Evolutionary conservation across 2,797 vertebrate species (phyloP), one percentile per base, ranked within the genome.

Genomic region (Dendrocincla tyrannina): DNA sequence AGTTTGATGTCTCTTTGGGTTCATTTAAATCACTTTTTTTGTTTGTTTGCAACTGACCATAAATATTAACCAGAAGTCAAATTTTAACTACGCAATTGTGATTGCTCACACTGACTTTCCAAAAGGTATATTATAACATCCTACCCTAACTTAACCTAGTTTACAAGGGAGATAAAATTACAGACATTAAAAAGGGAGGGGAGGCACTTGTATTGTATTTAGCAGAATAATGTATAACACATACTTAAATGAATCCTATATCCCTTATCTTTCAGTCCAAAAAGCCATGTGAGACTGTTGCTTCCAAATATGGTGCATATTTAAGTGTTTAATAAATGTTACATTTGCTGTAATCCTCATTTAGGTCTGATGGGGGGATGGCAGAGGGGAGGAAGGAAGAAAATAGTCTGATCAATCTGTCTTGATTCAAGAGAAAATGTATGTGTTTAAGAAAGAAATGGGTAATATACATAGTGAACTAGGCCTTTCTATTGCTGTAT

Each of bases 311-410:
- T 13, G 10, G 20, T 41, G n/a, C 39, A n/a, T 39, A 41, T 13
- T 5, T 32, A 50, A 41, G 15, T 69, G 32, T 46, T 35, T 27
- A 69, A 23, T 30, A 60, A 4, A 17, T 52, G 11, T 66, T 69
- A 49, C 3, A 63, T 35, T 44, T 79, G 18, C 11, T 47, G 24
- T 22, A 33, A 88, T 60, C 2, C 2, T 12, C 59, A n/a, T 11
- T 41, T 1, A 3, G 17, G 23, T 82, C 13, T 53, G 5, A 10
- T 3, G 7, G 5, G 3, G 6, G 3, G 15, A 24, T n/a, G 22
- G 30, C 4, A 16, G 41, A n/a, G 9, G 2, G 11, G 2, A 2
- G 5, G 2, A 44, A 78, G 11, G 9, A 10, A 72, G 13, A 81
- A 84, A 81, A 74, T 3, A 53, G 8, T 27, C 23, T 41, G 4